Evolutionary conservation across 2,797 vertebrate species (phyloP), one percentile per base, ranked within the genome.

Genomic region (Mallotus villosus): DNA sequence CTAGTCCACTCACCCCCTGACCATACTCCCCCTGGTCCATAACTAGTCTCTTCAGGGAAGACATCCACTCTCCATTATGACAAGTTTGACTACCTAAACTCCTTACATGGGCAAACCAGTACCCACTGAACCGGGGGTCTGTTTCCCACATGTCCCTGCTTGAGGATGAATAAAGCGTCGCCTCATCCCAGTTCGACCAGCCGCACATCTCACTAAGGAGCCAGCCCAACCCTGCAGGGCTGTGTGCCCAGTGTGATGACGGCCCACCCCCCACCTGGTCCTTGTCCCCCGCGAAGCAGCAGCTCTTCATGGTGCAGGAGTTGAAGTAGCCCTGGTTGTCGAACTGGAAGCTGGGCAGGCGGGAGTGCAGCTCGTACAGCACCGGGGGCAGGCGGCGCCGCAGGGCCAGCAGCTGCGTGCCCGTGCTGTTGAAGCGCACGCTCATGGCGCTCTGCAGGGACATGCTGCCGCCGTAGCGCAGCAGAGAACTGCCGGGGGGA

Each of bases 321-420:
- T 99, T 99, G 90, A 99, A 99, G 91, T 99, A 99, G 3, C 98
- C 98, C 83, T 98, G 97, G 94, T 99, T 97, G 91, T 99, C 97
- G 7, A 99, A 99, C 93, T 99, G 97, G 92, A 97, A 99, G 89
- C 96, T 95, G 8, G 98, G 97, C 84, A 99, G 94, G 1, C 97
- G 95, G 2, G 97, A 97, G 91, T 99, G 97, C 73, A 99, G 95
- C 87, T 99, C 98, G 8, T 99, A 99, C 65, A 99, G 94, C 67
- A 99, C 98, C 0, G 98, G 97, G 0, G 97, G 97, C 69, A 99
- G 93, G 67, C 98, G 95, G 22, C 98, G 94, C 0, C 97, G 94
- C 87, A 99, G 88, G 0, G 97, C 97, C 84, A 99, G 91, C 80
- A 99, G 93, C 84, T 98, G 97, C 0, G 96, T 98, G 72, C 98